phyloP scores from a whole-genome alignment of 2,113 vertebrate species.

The Amblyopsis rosae region DNA sequence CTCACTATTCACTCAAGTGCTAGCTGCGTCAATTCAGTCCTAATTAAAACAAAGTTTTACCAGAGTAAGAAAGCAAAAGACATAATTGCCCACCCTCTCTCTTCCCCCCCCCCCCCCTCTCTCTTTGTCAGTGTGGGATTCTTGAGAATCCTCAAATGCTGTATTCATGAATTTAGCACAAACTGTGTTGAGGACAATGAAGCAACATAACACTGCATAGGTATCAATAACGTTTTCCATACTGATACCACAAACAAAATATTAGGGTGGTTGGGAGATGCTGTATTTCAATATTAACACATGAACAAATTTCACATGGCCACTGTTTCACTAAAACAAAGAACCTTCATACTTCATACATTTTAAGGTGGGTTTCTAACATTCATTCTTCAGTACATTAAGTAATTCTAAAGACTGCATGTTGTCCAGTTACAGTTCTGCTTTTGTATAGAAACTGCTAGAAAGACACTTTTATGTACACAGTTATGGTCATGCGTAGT shows the following conservation, averaged over 20 bases:
- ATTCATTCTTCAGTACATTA: too few relatives aligned
- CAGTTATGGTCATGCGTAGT: conserved; percentile 22
- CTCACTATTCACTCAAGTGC: conserved; percentile 37
- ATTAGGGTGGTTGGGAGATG: neutral
- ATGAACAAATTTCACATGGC: too few relatives aligned
- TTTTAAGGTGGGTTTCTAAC: too few relatives aligned
- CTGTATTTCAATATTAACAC: too few relatives aligned
- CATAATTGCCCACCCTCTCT: neutral
- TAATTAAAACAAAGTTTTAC: conserved; percentile 44
- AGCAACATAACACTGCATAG: conserved; percentile 24
- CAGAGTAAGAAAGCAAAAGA: conserved; percentile 49
- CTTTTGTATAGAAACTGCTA: conserved; percentile 1
- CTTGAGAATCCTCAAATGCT: conserved; percentile 46
- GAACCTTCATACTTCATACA: too few relatives aligned
- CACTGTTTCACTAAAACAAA: too few relatives aligned
- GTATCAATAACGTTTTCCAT: conserved; percentile 22
- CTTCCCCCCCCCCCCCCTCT: conserved; percentile 4
- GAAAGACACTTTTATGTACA: neutral
- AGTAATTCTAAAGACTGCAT: too few relatives aligned
- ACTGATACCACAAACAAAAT: neutral
- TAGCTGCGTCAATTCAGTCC: conserved; percentile 45
- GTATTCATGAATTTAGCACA: conserved; percentile 41
- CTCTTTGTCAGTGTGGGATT: conserved; percentile 36
- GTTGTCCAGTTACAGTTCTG: too few relatives aligned
- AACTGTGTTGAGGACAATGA: conserved; percentile 35